A percentile compares a stretch with the other conserved stretches of the same genome.
These are phyloP conservation scores for Aegithalos caudatus DNA, from an alignment of 2,113 vertebrate species.

Conservation along the genomic window DNA sequence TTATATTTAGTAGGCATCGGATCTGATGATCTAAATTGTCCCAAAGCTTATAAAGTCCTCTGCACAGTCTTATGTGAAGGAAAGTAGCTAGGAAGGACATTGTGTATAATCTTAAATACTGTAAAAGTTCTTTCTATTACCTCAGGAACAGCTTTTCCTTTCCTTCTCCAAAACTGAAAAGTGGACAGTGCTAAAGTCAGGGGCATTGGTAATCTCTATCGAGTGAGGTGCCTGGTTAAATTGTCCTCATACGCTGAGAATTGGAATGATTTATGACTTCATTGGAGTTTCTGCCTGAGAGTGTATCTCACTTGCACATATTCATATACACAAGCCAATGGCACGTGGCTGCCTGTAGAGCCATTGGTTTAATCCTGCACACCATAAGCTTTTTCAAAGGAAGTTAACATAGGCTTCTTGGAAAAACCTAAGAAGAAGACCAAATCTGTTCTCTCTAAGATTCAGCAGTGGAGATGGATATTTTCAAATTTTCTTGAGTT, in stretches of 20 bases:
- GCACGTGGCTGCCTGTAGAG: neutral
- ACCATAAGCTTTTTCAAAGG: neutral
- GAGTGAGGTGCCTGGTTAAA: neutral
- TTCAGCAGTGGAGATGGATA: neutral
- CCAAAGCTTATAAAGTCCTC: neutral
- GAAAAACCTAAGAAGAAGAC: neutral
- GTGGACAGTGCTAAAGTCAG: neutral
- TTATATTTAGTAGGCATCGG: neutral
- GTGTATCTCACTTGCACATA: neutral
- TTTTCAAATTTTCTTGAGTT: neutral
- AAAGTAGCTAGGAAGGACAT: neutral
- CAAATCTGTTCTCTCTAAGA: neutral
- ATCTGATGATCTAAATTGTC: neutral
- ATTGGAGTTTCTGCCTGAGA: neutral
- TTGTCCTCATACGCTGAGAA: neutral
- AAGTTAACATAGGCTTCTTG: neutral
- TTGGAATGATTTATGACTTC: neutral
- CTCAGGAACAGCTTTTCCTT: neutral
- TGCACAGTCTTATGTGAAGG: neutral
- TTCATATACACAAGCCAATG: neutral
- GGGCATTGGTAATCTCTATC: rapidly evolving
- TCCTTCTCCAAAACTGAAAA: neutral
- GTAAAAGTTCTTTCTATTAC: neutral
- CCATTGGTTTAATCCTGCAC: neutral
- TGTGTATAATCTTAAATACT: neutral